phyloP scores from a whole-genome alignment of 2,797 vertebrate genomes.

The Chromobotia macracanthus region DNA sequence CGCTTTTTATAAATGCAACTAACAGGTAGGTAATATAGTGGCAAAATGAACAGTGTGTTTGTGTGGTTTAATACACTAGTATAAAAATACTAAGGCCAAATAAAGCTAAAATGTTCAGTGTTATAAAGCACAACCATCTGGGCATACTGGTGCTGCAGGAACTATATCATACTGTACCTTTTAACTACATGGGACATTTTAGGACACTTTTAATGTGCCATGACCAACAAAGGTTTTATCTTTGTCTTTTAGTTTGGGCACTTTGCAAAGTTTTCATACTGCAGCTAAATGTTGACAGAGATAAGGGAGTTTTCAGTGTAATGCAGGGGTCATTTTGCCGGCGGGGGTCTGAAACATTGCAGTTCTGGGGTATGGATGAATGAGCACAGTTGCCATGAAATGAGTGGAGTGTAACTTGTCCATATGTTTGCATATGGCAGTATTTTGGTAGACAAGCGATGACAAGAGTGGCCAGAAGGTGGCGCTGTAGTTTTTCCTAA shows the following conservation, averaged over 20 bases:
- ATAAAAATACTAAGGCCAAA: background rate
- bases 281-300: conserved; percentile 7
- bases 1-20: background rate
- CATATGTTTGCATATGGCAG: conserved; percentile 3
- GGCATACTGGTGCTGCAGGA: background rate
- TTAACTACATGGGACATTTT: conserved; percentile 4
- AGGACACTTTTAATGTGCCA: conserved; percentile 13
- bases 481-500: conserved; percentile 47
- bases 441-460: conserved; percentile 10
- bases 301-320: conserved; percentile 27
- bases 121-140: background rate
- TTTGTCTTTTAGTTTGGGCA: background rate
- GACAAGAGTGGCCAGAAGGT: conserved; percentile 63
- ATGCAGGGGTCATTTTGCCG: conserved; percentile 23
- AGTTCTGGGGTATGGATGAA: conserved; percentile 24
- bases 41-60: background rate
- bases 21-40: background rate
- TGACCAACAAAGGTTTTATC: background rate
- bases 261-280: conserved; percentile 2
- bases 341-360: conserved; percentile 19
- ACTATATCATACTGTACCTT: background rate
- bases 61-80: background rate
- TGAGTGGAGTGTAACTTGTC: conserved; percentile 30
- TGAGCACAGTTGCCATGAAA: conserved; percentile 34
- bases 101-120: background rate